phyloP scores from a whole-genome alignment of 2,888 invertebrate genomes.

The Nomada lathburiana region DNA sequence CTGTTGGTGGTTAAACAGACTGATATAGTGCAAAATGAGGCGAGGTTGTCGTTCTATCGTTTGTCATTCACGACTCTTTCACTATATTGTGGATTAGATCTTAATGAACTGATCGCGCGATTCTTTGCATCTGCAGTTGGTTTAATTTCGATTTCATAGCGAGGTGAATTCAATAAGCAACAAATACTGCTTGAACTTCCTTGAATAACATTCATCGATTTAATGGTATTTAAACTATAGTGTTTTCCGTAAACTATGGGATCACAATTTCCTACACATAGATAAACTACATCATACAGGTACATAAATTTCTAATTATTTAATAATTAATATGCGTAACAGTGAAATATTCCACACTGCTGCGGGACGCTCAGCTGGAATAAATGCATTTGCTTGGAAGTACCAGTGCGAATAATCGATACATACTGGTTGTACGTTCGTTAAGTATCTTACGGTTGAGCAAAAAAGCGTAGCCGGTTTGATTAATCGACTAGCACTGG shows the following conservation, averaged over 20 bases:
- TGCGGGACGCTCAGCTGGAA: neutral
- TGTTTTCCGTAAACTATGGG: no score
- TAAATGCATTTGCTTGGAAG: constrained; percentile 6
- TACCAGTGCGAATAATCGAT: constrained; percentile 13
- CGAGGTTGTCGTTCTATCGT: constrained; percentile 37
- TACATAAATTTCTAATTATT: neutral
- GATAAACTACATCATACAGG: no score
- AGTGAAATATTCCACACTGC: neutral
- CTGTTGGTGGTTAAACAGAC: constrained; percentile 50
- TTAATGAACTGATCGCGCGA: constrained; percentile 38
- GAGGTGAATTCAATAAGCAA: neutral
- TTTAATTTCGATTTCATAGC: constrained; percentile 9
- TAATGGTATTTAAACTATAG: neutral
- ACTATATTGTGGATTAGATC: constrained; percentile 31
- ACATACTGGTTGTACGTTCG: constrained; percentile 6
- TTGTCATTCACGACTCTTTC: constrained; percentile 38
- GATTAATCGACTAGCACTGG: constrained; percentile 38
- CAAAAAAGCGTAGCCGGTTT: constrained; percentile 4
- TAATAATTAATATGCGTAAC: neutral
- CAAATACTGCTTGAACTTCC: neutral
- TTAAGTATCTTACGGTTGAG: constrained; percentile 17
- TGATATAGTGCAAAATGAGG: constrained; percentile 29
- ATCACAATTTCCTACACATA: neutral
- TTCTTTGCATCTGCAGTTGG: neutral
- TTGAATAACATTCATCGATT: neutral